phyloP scores from a whole-genome alignment of 2,888 invertebrate genomes.

The Frankliniella fusca region DNA sequence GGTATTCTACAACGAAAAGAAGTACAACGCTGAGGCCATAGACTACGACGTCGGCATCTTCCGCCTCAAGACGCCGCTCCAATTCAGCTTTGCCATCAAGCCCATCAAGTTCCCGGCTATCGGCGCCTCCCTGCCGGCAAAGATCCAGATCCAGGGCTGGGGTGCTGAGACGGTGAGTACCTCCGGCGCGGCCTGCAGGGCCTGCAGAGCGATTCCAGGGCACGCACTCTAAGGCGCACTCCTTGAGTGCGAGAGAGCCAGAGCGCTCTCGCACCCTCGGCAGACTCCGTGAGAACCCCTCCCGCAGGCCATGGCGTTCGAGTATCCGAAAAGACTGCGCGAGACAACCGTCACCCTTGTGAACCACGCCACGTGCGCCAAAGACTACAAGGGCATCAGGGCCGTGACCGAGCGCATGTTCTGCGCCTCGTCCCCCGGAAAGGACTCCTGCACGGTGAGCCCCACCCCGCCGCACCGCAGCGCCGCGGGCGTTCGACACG shows the following conservation, averaged over 20 bases:
- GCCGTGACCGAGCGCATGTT: slow-evolving; percentile 4
- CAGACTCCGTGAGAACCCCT: no score
- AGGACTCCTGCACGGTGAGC: slow-evolving; percentile 21
- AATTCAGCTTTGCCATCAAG: background rate
- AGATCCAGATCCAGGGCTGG: background rate
- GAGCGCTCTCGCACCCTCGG: no score
- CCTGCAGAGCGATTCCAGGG: no score
- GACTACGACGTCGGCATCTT: slow-evolving; percentile 18
- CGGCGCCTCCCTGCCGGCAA: background rate
- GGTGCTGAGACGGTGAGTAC: background rate
- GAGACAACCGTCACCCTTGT: background rate
- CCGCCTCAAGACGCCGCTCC: background rate
- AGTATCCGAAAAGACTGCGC: background rate
- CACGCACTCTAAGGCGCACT: no score
- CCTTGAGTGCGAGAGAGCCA: no score
- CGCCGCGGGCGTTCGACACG: no score
- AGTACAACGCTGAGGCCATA: background rate
- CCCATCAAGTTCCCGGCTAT: background rate
- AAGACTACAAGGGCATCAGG: background rate
- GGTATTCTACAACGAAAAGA: background rate
- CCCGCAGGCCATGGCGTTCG: background rate
- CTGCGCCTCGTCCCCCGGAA: background rate
- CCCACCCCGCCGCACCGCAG: no score
- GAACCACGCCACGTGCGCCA: background rate
- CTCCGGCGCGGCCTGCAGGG: background rate